Evolutionary conservation across 2,888 invertebrate genomes (phyloP).

Genomic region (Andricus quercusramuli): DNA sequence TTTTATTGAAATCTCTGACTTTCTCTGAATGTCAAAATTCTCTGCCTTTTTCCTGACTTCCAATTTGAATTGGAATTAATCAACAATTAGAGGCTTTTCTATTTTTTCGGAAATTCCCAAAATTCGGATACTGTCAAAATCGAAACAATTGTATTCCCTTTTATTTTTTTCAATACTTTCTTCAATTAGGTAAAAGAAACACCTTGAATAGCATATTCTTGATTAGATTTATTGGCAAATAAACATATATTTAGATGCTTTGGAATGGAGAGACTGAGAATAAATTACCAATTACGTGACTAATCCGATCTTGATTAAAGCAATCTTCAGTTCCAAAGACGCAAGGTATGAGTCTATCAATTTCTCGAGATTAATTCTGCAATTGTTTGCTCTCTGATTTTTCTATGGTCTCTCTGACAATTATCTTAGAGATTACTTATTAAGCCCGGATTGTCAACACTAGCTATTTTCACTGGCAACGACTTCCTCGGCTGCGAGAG

Average conservation of each 20-base stretch:
- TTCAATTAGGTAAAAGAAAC: background rate
- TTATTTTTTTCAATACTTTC: background rate
- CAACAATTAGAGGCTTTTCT: too few relatives aligned
- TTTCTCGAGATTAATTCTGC: conserved; percentile 64
- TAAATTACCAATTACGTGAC: conserved; percentile 61
- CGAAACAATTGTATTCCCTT: background rate
- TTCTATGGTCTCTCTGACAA: conserved; percentile 64
- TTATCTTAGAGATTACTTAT: conserved; percentile 64
- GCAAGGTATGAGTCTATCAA: conserved; percentile 56
- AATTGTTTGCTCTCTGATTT: conserved; percentile 71
- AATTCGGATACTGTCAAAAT: background rate
- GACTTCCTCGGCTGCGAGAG: background rate
- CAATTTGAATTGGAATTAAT: too few relatives aligned
- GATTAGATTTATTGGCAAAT: background rate
- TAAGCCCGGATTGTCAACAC: conserved; percentile 31
- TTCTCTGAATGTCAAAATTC: too few relatives aligned
- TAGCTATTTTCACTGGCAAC: background rate
- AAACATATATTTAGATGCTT: background rate
- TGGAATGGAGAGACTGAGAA: background rate
- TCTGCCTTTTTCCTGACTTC: too few relatives aligned
- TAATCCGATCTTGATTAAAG: conserved; percentile 69
- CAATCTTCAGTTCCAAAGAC: conserved; percentile 53
- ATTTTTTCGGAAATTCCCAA: too few relatives aligned
- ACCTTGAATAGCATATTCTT: background rate
- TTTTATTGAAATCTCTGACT: too few relatives aligned